These are phyloP conservation scores for Sphaerophoria taeniata DNA, from an alignment of 2,888 invertebrate species.

Conservation along the genomic window DNA sequence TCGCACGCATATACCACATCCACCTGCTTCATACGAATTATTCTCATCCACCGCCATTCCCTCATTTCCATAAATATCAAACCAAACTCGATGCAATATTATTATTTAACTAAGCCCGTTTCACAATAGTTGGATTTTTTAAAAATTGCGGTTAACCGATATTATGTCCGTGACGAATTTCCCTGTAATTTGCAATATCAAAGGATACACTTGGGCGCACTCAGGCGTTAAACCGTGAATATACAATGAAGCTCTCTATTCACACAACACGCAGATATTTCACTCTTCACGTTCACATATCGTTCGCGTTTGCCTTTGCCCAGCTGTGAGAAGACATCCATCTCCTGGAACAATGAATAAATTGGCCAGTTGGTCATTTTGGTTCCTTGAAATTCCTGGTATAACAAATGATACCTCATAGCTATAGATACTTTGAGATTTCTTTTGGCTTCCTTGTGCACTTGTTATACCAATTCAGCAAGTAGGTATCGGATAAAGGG, in stretches of 20 bases:
- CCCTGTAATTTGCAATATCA: conserved; percentile 67
- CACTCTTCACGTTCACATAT: conserved; percentile 34
- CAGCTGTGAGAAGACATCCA: conserved; percentile 21
- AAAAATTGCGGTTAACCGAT: conserved; percentile 72
- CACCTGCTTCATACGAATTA: conserved; percentile 11
- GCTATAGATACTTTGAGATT: conserved; percentile 19
- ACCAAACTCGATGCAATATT: not conserved
- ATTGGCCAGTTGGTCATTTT: conserved; percentile 23
- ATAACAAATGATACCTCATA: not conserved
- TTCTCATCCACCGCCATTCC: not conserved
- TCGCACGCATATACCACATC: conserved; percentile 32
- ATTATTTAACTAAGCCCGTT: not conserved
- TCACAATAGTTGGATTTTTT: conserved; percentile 31
- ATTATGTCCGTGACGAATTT: conserved; percentile 73
- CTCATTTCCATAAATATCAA: conserved; percentile 1
- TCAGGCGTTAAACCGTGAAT: conserved; percentile 63
- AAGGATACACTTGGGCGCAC: conserved; percentile 66
- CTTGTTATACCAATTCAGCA: conserved; percentile 24
- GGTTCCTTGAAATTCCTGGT: conserved; percentile 10
- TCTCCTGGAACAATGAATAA: not conserved
- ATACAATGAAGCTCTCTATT: conserved; percentile 41
- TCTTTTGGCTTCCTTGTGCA: conserved; percentile 14
- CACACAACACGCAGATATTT: conserved; percentile 39
- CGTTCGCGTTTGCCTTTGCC: conserved; percentile 33
- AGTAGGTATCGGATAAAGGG: not conserved